These are phyloP conservation scores for Oreochromis spilurus DNA, from an alignment of 2,113 vertebrate genomes.

Conservation along the genomic window DNA sequence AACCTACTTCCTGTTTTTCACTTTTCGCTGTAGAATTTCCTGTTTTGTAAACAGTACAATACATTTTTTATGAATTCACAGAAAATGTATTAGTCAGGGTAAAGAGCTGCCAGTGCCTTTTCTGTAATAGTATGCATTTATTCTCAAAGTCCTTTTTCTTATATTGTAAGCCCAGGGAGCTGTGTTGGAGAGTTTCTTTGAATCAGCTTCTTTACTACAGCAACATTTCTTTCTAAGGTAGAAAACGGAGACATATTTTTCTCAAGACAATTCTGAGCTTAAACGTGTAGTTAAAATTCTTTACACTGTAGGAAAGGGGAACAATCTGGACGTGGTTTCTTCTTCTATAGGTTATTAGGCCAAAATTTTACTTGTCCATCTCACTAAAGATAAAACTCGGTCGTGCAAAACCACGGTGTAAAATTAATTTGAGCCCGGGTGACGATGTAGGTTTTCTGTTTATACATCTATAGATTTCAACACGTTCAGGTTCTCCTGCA, in stretches of 20 bases:
- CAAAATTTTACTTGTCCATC: background rate
- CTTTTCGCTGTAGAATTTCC: accelerated
- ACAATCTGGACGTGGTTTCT: background rate
- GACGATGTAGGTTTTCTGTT: background rate
- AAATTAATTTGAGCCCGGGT: background rate
- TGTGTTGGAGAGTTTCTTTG: background rate
- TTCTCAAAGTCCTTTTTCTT: background rate
- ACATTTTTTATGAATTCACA: background rate
- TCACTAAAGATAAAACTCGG: background rate
- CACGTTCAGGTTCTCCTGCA: background rate
- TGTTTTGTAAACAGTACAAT: background rate
- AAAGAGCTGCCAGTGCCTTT: background rate
- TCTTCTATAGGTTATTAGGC: background rate
- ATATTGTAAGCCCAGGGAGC: background rate
- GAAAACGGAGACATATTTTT: background rate
- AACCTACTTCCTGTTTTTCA: background rate
- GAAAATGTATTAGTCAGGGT: background rate
- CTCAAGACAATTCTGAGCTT: background rate
- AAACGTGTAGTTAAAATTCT: background rate
- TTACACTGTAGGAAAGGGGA: background rate
- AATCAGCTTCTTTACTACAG: background rate
- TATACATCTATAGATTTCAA: background rate
- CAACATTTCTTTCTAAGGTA: background rate
- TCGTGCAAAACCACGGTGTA: accelerated
- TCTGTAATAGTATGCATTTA: background rate